phyloP scores from a whole-genome alignment of 2,888 invertebrate species.

The Diarsia brunnea region DNA sequence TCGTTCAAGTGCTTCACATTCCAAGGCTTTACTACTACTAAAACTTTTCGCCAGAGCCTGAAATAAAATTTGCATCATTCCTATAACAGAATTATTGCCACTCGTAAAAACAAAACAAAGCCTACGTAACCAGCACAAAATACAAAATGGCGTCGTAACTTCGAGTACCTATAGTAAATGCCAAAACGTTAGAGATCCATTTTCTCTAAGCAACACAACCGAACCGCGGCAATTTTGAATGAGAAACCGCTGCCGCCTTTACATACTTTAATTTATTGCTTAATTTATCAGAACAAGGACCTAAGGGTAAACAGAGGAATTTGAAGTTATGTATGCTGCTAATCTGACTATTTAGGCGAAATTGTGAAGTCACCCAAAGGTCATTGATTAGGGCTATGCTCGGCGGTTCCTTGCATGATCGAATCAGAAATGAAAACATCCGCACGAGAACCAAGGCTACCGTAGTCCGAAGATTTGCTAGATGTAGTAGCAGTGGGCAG shows the following conservation, averaged over 20 bases:
- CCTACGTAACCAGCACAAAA: constrained; percentile 30
- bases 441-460: no score
- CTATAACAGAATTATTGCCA: constrained; percentile 24
- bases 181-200: constrained; percentile 60
- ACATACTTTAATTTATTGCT: constrained; percentile 80
- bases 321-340: constrained; percentile 36
- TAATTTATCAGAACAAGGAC: constrained; percentile 78
- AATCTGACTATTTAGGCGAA: constrained; percentile 9
- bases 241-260: constrained; percentile 74
- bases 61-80: constrained; percentile 46
- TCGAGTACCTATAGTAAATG: constrained; percentile 61
- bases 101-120: constrained; percentile 44
- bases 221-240: constrained; percentile 74
- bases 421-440: no score
- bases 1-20: not conserved
- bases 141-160: constrained; percentile 42
- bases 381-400: no score
- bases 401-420: no score
- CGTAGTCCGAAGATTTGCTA: no score
- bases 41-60: constrained; percentile 9
- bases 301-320: constrained; percentile 44
- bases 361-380: no score
- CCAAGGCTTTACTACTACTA: constrained; percentile 12
- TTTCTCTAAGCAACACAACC: constrained; percentile 66
- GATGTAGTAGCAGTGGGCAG: no score